phyloP scores from a whole-genome alignment of 1,140 invertebrate species.

The Pectinophora gossypiella region DNA sequence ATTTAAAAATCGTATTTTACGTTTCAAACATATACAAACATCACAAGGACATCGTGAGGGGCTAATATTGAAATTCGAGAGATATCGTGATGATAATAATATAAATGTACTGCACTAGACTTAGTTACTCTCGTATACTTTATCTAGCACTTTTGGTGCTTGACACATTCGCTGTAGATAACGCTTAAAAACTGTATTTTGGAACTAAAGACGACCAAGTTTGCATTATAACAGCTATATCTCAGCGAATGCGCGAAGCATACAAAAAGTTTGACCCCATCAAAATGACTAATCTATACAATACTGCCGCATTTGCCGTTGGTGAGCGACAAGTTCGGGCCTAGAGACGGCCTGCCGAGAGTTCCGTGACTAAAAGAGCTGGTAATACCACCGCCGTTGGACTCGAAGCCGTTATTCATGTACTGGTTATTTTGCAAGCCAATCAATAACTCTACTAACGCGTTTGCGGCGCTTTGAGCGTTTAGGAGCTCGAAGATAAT shows the following conservation, averaged over 20 bases:
- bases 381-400: constrained; percentile 15
- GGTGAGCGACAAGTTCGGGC: constrained; percentile 46
- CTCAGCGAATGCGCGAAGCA: too few species aligned
- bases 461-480: constrained; percentile 61
- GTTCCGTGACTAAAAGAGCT: constrained; percentile 33
- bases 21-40: not conserved
- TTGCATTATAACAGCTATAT: too few species aligned
- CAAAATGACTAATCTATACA: constrained; percentile 29
- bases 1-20: not conserved
- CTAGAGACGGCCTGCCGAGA: constrained; percentile 35
- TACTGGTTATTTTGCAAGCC: constrained; percentile 66
- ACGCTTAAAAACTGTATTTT: too few species aligned
- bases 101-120: too few species aligned
- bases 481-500: constrained; percentile 64
- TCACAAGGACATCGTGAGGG: too few species aligned
- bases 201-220: too few species aligned
- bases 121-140: too few species aligned
- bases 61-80: too few species aligned
- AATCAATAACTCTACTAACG: constrained; percentile 63
- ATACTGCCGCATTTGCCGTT: constrained; percentile 66
- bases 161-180: too few species aligned
- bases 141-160: too few species aligned
- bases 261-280: too few species aligned
- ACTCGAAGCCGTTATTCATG: constrained; percentile 49
- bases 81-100: too few species aligned